These are phyloP conservation scores for Eulithis testata DNA, from an alignment of 2,888 invertebrate genomes.

Conservation along the genomic window DNA sequence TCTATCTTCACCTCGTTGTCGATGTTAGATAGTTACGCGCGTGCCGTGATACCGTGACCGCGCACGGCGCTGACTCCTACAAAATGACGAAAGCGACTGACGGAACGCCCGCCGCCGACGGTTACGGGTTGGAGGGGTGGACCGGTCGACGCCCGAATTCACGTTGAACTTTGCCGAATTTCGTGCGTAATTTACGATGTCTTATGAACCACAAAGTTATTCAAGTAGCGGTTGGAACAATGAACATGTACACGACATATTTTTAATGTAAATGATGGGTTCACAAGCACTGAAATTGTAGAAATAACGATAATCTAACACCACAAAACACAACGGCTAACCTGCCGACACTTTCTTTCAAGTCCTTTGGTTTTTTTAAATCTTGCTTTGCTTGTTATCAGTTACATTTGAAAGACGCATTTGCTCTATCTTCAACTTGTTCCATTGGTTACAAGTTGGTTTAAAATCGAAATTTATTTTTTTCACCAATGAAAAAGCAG, in stretches of 20 bases:
- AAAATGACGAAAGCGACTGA: conserved; percentile 69
- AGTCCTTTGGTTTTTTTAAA: conserved; percentile 22
- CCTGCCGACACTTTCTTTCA: conserved; percentile 52
- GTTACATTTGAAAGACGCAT: conserved; percentile 10
- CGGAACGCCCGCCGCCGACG: conserved; percentile 64
- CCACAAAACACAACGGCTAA: conserved; percentile 39
- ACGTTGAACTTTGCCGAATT: conserved; percentile 68
- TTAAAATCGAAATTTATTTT: too few species aligned
- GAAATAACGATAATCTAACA: conserved; percentile 56
- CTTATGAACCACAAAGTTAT: conserved; percentile 38
- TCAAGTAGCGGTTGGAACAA: conserved; percentile 40
- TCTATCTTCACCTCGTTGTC: conserved; percentile 44
- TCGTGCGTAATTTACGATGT: conserved; percentile 53
- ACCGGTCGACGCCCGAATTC: conserved; percentile 84
- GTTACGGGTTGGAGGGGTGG: conserved; percentile 79
- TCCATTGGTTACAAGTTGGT: conserved; percentile 7
- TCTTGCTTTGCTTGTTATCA: conserved; percentile 19
- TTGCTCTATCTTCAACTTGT: neutral
- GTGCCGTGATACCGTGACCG: conserved; percentile 60
- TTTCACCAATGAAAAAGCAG: conserved; percentile 10
- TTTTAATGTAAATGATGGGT: conserved; percentile 38
- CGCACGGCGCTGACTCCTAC: conserved; percentile 69
- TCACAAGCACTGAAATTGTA: conserved; percentile 48
- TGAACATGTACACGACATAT: conserved; percentile 44
- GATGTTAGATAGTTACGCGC: conserved; percentile 52